Percentiles rank a stretch among this genome's conserved stretches.
These are phyloP conservation scores for Seriola dumerili DNA, from an alignment of 2,113 vertebrate species.

Conservation along the genomic window DNA sequence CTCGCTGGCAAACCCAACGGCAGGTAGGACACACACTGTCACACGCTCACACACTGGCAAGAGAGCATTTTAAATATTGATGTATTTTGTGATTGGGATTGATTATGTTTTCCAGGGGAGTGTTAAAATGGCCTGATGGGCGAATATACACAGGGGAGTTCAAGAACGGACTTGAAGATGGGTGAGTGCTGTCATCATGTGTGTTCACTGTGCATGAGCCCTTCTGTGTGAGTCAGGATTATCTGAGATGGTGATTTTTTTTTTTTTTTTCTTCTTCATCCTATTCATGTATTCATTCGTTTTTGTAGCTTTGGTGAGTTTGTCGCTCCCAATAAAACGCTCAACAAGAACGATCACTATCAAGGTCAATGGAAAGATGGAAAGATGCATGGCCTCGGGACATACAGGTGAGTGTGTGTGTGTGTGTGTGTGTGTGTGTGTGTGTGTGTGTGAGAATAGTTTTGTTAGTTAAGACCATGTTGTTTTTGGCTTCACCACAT, in stretches of 20 bases:
- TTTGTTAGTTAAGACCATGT: too few species aligned
- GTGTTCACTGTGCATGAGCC: too few species aligned
- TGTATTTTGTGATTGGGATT: neutral
- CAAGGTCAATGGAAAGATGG: slow-evolving; percentile 96
- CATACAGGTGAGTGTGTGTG: slow-evolving; percentile 86
- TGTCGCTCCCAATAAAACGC: slow-evolving; percentile 87
- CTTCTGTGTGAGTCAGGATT: neutral
- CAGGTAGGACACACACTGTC: slow-evolving; percentile 82
- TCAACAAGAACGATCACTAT: slow-evolving; percentile 92
- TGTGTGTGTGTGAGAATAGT: neutral
- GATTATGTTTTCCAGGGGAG: slow-evolving; percentile 83
- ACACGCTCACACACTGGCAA: too few species aligned
- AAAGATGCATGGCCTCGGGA: slow-evolving; percentile 94
- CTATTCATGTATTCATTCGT: neutral
- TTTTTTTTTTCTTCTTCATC: neutral
- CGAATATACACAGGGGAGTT: slow-evolving; percentile 94
- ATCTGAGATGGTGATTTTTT: neutral
- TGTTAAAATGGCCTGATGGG: slow-evolving; percentile 94
- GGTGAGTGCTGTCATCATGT: slow-evolving; percentile 80
- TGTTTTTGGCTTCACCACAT: too few species aligned
- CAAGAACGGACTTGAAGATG: slow-evolving; percentile 94
- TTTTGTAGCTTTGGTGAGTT: slow-evolving; percentile 91
- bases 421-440: slow-evolving; percentile 78
- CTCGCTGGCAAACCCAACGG: slow-evolving; percentile 93
- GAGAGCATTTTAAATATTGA: neutral